Conservation (phyloP, 2,888 invertebrate genomes). For the Ophion costatus region DNA sequence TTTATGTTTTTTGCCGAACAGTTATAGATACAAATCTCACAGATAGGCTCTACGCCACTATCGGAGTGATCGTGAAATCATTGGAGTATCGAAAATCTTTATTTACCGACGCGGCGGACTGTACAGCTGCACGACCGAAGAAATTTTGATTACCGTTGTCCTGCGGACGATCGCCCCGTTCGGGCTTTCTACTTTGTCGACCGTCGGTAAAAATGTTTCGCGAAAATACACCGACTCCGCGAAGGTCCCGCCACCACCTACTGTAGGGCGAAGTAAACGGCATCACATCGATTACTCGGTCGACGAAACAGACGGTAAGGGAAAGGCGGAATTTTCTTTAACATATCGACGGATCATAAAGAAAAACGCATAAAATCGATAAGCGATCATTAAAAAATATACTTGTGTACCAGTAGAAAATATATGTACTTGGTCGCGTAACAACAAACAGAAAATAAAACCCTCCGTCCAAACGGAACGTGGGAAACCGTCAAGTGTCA, state of each 20-base stretch:
- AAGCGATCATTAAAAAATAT: too few relatives aligned
- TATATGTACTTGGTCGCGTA: too few relatives aligned
- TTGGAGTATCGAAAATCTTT: conserved; percentile 18
- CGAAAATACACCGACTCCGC: not conserved
- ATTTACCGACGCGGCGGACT: not conserved
- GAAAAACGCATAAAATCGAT: too few relatives aligned
- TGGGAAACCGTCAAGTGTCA: too few relatives aligned
- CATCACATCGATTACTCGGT: conserved; percentile 13
- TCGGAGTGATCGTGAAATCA: conserved; percentile 16
- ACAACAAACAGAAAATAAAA: too few relatives aligned
- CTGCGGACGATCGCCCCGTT: not conserved
- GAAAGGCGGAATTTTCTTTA: not conserved
- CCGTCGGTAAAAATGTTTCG: not conserved
- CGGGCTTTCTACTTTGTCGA: not conserved
- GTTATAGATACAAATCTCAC: not conserved
- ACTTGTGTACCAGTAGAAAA: too few relatives aligned
- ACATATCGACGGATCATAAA: too few relatives aligned
- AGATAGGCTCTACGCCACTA: not conserved
- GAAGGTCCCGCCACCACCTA: conserved; percentile 18
- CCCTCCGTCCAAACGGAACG: too few relatives aligned
- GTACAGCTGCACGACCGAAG: too few relatives aligned
- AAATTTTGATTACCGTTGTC: not conserved
- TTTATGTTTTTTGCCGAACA: not conserved
- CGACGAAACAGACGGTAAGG: conserved; percentile 21
- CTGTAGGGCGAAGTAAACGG: conserved; percentile 14